Conservation (phyloP, 2,888 invertebrate genomes). For the Aplocera efformata region DNA sequence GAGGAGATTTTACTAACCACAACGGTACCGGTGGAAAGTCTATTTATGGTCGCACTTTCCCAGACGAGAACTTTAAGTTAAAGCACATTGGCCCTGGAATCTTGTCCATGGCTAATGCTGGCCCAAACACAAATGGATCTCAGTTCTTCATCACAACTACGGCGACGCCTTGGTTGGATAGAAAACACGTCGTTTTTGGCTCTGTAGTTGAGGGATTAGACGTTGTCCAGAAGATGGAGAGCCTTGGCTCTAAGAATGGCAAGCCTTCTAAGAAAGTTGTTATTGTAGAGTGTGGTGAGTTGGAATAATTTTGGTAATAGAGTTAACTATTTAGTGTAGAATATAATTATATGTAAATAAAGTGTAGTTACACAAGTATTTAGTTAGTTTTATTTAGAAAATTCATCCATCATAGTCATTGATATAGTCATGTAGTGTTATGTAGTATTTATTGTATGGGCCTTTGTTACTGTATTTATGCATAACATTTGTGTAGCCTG, state of each 20-base stretch:
- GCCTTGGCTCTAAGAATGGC: constrained; percentile 89
- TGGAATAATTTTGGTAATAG: constrained; percentile 52
- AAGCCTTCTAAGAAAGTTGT: constrained; percentile 91
- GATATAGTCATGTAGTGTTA: too few species aligned
- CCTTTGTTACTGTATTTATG: too few species aligned
- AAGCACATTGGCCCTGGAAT: constrained; percentile 94
- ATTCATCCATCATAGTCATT: too few species aligned
- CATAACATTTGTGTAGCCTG: too few species aligned
- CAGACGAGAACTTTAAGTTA: constrained; percentile 96
- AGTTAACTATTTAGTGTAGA: constrained; percentile 12
- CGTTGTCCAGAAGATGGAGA: constrained; percentile 92
- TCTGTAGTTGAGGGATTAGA: constrained; percentile 95
- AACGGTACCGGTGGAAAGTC: constrained; percentile 97
- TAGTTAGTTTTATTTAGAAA: neutral
- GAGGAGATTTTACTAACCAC: constrained; percentile 95
- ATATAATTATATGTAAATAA: constrained; percentile 19
- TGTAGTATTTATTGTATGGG: too few species aligned
- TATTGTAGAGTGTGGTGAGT: constrained; percentile 91
- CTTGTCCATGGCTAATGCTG: constrained; percentile 97
- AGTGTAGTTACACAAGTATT: neutral
- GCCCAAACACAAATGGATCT: constrained; percentile 96
- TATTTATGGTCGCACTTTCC: constrained; percentile 96
- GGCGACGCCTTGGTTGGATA: constrained; percentile 96
- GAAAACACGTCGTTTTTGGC: constrained; percentile 97
- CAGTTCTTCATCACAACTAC: constrained; percentile 98